Conservation (phyloP, 2,113 vertebrate species). For the Melanotaenia duboulayi region DNA sequence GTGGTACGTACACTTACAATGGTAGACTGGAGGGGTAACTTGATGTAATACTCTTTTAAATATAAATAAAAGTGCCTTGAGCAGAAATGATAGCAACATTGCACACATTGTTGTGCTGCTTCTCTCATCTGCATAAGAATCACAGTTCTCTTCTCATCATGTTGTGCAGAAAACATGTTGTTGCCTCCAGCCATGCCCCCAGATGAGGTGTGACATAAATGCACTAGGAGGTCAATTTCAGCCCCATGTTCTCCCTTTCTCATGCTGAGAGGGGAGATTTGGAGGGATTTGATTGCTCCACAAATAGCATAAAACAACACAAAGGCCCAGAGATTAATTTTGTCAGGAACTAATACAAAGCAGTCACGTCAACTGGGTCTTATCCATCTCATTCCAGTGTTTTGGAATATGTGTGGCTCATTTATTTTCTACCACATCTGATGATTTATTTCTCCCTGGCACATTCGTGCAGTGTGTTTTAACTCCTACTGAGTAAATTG, state of each 20-base stretch:
- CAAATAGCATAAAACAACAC: conserved; percentile 20
- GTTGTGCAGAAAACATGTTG: conserved; percentile 38
- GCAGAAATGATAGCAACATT: conserved; percentile 39
- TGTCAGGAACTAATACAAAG: conserved; percentile 5
- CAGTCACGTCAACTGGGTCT: not conserved
- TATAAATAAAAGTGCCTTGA: conserved; percentile 49
- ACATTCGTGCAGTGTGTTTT: not conserved
- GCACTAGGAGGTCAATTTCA: conserved; percentile 30
- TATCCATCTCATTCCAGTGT: not conserved
- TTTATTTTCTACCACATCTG: conserved; percentile 4
- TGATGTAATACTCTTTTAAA: conserved; percentile 50
- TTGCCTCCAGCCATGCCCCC: conserved; percentile 43
- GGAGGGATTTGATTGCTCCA: conserved; percentile 16
- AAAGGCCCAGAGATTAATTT: conserved; percentile 12
- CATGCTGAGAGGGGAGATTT: conserved; percentile 29
- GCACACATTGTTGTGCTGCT: not conserved
- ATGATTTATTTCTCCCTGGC: conserved; percentile 8
- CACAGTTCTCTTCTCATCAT: conserved; percentile 21
- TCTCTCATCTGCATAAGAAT: conserved; percentile 54
- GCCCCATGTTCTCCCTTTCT: conserved; percentile 9
- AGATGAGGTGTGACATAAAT: conserved; percentile 60
- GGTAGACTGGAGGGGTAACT: conserved; percentile 8
- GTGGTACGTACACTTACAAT: conserved; percentile 27
- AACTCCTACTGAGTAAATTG: conserved; percentile 1
- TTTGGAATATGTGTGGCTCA: conserved; percentile 3